Evolutionary conservation across 2,113 vertebrate genomes (phyloP).

Genomic region (Raja brachyura): DNA sequence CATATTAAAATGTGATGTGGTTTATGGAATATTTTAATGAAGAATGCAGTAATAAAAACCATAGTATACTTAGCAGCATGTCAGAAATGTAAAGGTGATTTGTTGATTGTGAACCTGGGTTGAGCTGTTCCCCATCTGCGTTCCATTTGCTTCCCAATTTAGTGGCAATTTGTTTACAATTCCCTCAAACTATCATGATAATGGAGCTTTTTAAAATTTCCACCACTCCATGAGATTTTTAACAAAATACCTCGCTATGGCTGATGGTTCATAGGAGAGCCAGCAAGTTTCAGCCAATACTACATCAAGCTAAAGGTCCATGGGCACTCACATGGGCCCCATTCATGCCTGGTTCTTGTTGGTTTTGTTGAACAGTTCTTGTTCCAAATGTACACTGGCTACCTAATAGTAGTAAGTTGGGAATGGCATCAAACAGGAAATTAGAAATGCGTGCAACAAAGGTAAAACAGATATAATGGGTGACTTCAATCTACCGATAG

Average conservation of each 20-base stretch:
- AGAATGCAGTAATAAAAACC: not conserved
- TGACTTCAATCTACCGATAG: too few relatives aligned
- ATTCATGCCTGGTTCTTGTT: too few relatives aligned
- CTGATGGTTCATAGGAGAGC: too few relatives aligned
- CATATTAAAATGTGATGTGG: not conserved
- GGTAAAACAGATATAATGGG: too few relatives aligned
- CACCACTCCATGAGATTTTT: not conserved
- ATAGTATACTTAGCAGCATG: not conserved
- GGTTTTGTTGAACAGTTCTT: too few relatives aligned
- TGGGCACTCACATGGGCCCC: too few relatives aligned
- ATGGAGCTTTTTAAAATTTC: not conserved
- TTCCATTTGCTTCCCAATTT: not conserved
- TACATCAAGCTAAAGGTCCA: too few relatives aligned
- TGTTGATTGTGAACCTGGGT: not conserved
- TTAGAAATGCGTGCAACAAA: too few relatives aligned
- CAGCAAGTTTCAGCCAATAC: too few relatives aligned
- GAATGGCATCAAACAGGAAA: too few relatives aligned
- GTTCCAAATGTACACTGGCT: too few relatives aligned
- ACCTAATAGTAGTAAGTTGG: too few relatives aligned
- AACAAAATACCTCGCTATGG: not conserved
- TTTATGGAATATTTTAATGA: not conserved
- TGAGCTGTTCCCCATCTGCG: not conserved
- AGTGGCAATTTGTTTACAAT: not conserved
- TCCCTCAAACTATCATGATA: not conserved
- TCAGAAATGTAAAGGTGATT: not conserved